These are phyloP conservation scores for Spinibarbus caldwelli DNA, from an alignment of 2,797 vertebrate species.

Conservation along the genomic window DNA sequence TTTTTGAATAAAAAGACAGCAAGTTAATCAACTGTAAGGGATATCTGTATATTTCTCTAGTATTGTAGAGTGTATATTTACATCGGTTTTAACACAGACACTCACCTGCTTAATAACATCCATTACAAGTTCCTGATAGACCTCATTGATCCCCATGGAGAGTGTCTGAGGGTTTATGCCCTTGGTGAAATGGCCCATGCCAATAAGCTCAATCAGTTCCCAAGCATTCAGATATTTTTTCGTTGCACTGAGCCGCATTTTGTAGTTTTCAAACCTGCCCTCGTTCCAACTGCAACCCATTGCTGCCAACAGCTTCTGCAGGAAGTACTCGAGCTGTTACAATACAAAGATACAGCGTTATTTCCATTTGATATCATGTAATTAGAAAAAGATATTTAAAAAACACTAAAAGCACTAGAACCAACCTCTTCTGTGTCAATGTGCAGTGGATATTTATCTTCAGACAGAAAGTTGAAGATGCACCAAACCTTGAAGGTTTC, in stretches of 20 bases:
- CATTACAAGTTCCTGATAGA: slow-evolving; percentile 92
- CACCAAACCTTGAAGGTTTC: slow-evolving; percentile 96
- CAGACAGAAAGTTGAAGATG: slow-evolving; percentile 97
- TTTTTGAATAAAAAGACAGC: slow-evolving; percentile 58
- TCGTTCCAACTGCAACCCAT: slow-evolving; percentile 94
- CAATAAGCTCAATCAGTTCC: slow-evolving; percentile 89
- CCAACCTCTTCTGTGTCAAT: slow-evolving; percentile 94
- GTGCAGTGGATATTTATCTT: slow-evolving; percentile 91
- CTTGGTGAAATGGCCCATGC: slow-evolving; percentile 89
- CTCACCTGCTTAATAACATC: slow-evolving; percentile 95
- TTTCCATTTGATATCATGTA: neutral
- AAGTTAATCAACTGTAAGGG: neutral
- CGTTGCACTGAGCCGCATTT: slow-evolving; percentile 78
- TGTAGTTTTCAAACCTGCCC: slow-evolving; percentile 91
- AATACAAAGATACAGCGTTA: neutral
- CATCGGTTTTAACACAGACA: neutral
- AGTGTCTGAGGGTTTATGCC: slow-evolving; percentile 89
- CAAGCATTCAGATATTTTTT: slow-evolving; percentile 85
- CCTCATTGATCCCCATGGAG: slow-evolving; percentile 91
- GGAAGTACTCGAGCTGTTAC: slow-evolving; percentile 90
- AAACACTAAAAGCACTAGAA: neutral
- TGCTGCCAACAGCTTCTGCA: slow-evolving; percentile 90
- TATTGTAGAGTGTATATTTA: neutral
- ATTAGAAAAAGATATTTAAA: neutral
- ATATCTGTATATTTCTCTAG: neutral